Base-by-base conservation (phyloP, 2,113 vertebrate species). In the Crotophaga sulcirostris region DNA sequence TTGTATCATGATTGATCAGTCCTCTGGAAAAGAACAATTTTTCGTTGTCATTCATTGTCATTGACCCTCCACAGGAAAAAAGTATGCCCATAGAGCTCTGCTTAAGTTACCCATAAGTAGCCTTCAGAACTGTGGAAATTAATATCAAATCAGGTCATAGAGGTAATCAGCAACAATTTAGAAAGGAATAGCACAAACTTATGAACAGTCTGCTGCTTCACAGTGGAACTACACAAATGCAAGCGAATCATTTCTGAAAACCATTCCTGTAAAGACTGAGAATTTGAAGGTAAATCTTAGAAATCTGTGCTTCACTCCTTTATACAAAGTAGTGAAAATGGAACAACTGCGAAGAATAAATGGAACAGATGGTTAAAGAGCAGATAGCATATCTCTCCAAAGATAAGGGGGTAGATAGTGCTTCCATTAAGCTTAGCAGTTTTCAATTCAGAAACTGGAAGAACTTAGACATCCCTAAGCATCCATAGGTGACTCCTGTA, bases 401-500 rank as follows among this genome's bases (percentile, higher is more conserved):
- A 91, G 72, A 93, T 96, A 96, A 88, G 26, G 20, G 21, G 17
- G 36, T 33, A 93, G 72, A 89, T 70, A 76, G 51, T 21, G 47
- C 88, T 95, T 91, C 63, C 75, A 95, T 93, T 60, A 84, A 85
- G 47, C 63, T 94, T 62, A 95, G 51, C 47, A 74, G 24, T 33
- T 74, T 76, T 76, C 42, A 86, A 12, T 87, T 74, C 72, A 85
- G 79, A 79, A 93, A 63, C 38, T 44, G 34, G 42, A 44, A 87
- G 60, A 87, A 58, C 8, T 25, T 20, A 55, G 52, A 45, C 17
- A 66, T 40, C 4, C 26, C 23, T 81, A 42, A 59, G 16, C 13
- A 70, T 23, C 11, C 31, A 25, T 4, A 55, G 6, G 7, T 40
- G 36, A 51, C 54, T 81, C 10, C 2, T 23, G 29, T n/a, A 62